Evolutionary conservation across 1,140 invertebrate species (phyloP), one percentile per base, ranked within the genome.

Genomic region (Mizuhopecten yessoensis): DNA sequence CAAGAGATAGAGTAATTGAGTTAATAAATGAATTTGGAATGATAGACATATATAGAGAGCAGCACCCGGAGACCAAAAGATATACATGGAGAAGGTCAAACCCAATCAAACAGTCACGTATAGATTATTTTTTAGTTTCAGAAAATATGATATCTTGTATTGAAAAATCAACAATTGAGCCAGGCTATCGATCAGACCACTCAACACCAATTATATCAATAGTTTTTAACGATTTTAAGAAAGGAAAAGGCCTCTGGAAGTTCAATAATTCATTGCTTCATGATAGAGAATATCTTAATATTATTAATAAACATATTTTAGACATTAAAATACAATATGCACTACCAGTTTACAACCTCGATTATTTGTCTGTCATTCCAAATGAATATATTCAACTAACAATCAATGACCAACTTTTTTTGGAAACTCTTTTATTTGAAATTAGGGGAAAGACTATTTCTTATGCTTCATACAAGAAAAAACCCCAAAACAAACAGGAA

Each of bases 261-360:
- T 93, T 91, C 90, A 92, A 93, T 88, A 92, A 91, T 88, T 57
- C 57, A 90, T 29, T 92, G 10, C 86, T 93, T 88, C 34, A 45
- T 17, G 88, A 92, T 88, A 34, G 42, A 13, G 86, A 49, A 39
- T 91, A 87, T 45, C 34, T 88, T 86, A 15, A 34, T 5, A 49
- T 88, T 42, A 86, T 92, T 11, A 92, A 92, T 57, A 87, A 90
- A 29, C 34, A 86, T 86, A 92, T 86, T 39, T 34, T 34, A 34
- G 39, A 57, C 17, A 29, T 57, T 20, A 90, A 87, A 87, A 34
- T 42, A 89, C 34, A 91, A 87, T 88, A 92, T 88, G 29, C 89
- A 34, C 39, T 88, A 33, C 34, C 34, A 49, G 86, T 49, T 17
- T 90, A 88, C 34, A 34, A 33, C 86, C 49, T 33, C 86, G 57